phyloP scores from a whole-genome alignment of 2,113 vertebrate genomes.

The Channa maculata region DNA sequence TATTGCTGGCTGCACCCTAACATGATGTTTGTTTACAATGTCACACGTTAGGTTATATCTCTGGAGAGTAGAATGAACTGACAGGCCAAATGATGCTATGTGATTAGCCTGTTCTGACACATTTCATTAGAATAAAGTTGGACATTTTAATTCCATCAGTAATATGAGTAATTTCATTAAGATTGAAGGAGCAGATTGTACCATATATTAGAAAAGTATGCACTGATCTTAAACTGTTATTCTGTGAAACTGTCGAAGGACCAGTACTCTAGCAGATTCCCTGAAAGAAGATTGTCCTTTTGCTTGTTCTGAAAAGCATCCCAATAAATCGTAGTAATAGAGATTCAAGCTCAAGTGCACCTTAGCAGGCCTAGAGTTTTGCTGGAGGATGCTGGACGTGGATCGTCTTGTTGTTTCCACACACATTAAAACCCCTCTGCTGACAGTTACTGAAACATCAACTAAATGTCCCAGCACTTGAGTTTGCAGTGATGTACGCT shows the following conservation, averaged over 20 bases:
- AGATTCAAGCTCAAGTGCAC: constrained; percentile 27
- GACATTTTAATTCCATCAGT: too few relatives aligned
- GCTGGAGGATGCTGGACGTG: constrained; percentile 43
- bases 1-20: too few relatives aligned
- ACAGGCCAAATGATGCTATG: too few relatives aligned
- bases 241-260: background rate
- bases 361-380: constrained; percentile 31
- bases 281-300: constrained; percentile 3
- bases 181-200: too few relatives aligned
- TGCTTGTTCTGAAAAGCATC: constrained; percentile 12
- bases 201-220: too few relatives aligned
- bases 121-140: too few relatives aligned
- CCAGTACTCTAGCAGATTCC: background rate
- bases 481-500: constrained; percentile 1
- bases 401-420: constrained; percentile 48
- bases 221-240: background rate
- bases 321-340: constrained; percentile 6
- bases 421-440: constrained; percentile 55
- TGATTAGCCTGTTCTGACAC: too few relatives aligned
- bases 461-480: constrained; percentile 19
- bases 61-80: too few relatives aligned
- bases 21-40: too few relatives aligned
- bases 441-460: constrained; percentile 43
- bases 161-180: too few relatives aligned
- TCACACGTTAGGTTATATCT: too few relatives aligned